These are phyloP conservation scores for Nerophis ophidion DNA, from an alignment of 2,113 vertebrate species.

Conservation along the genomic window DNA sequence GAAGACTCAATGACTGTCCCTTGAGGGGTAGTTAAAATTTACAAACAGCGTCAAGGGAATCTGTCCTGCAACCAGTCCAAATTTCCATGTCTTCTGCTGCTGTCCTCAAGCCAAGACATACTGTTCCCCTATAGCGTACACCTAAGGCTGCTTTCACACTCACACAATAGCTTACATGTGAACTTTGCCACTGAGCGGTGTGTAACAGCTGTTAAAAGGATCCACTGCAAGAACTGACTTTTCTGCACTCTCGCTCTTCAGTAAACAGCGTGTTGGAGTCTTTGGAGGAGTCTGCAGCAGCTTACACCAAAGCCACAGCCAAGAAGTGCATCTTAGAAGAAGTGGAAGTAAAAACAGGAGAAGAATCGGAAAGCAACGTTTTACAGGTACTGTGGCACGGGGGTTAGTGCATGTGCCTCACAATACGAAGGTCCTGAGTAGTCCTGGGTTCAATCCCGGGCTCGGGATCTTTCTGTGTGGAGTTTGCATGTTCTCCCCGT, in stretches of 20 bases:
- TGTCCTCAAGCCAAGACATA: background rate
- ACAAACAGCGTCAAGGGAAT: background rate
- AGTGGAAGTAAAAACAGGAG: constrained; percentile 95
- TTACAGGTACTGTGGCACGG: constrained; percentile 91
- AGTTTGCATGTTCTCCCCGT: no score
- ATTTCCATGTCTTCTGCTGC: background rate
- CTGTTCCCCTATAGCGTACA: no score
- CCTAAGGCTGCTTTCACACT: no score
- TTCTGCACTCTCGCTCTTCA: constrained; percentile 39
- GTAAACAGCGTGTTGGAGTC: constrained; percentile 85
- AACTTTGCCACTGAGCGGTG: background rate
- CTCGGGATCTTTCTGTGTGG: no score
- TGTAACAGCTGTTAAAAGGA: background rate
- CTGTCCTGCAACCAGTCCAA: no score
- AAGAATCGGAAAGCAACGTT: constrained; percentile 96
- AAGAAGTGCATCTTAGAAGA: constrained; percentile 93
- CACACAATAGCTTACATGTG: background rate
- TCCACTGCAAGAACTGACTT: background rate
- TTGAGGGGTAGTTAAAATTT: constrained; percentile 1
- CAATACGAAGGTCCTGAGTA: no score
- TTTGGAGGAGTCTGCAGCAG: constrained; percentile 93
- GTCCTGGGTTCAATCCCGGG: no score
- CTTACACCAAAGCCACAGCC: constrained; percentile 97
- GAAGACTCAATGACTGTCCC: background rate
- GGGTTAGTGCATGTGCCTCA: no score